A percentile compares a stretch with the other conserved stretches of the same genome.
phyloP scores from a whole-genome alignment of 2,113 vertebrate genomes.

The Cavia porcellus region DNA sequence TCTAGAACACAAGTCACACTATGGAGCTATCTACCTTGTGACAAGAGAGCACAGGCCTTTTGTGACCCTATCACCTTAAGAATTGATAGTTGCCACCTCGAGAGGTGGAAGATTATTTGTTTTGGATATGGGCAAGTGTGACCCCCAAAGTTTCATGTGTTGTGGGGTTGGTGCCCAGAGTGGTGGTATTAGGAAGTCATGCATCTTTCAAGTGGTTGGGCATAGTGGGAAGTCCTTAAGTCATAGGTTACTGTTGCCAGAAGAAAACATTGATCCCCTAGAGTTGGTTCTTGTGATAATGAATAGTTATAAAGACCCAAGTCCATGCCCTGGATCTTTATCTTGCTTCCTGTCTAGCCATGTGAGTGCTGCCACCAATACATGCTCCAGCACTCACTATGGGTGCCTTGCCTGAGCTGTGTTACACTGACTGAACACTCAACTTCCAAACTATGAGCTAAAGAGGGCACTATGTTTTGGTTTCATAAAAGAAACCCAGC shows the following conservation, averaged over 20 bases:
- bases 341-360: background rate
- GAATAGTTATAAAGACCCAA: background rate
- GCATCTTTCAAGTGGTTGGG: background rate
- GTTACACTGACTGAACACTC: background rate
- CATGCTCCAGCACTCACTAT: background rate
- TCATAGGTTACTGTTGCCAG: background rate
- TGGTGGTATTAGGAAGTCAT: background rate
- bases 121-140: background rate
- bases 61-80: background rate
- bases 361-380: background rate
- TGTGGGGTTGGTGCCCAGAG: background rate
- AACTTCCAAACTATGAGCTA: background rate
- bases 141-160: background rate
- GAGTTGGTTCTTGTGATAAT: background rate
- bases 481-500: background rate
- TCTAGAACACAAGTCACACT: background rate
- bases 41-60: background rate
- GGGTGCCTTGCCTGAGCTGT: background rate
- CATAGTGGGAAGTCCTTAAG: background rate
- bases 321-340: background rate
- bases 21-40: background rate
- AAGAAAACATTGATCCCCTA: background rate
- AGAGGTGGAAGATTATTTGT: background rate
- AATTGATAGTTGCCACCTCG: background rate
- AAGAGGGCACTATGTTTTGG: background rate